A percentile compares a stretch with the other conserved stretches of the same genome.
Conservation (phyloP, 2,888 invertebrate species). For the Isotomurus palustris region DNA sequence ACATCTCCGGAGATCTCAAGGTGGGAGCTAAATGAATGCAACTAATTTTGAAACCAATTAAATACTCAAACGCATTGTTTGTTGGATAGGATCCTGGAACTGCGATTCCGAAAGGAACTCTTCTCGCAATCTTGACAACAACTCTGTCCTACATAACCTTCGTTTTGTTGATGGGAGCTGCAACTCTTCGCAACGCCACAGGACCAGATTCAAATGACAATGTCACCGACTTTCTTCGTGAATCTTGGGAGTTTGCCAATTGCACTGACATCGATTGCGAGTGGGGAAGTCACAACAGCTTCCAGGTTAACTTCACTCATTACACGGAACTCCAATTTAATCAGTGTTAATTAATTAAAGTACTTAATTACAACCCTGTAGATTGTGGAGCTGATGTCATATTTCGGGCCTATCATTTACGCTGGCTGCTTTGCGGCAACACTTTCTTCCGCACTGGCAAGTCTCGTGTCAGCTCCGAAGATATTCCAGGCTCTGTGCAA, state of each 20-base stretch:
- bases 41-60: neutral
- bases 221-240: conserved; percentile 29
- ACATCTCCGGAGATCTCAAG: conserved; percentile 58
- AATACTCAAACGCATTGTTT: neutral
- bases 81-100: conserved; percentile 47
- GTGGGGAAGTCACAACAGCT: conserved; percentile 52
- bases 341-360: neutral
- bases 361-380: conserved; percentile 10
- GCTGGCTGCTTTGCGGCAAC: conserved; percentile 46
- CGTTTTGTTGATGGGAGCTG: conserved; percentile 52
- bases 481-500: conserved; percentile 55
- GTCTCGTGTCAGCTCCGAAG: conserved; percentile 43
- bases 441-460: conserved; percentile 43
- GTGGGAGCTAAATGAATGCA: conserved; percentile 46
- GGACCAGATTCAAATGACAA: conserved; percentile 42
- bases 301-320: conserved; percentile 49
- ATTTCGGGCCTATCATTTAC: conserved; percentile 45
- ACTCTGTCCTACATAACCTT: conserved; percentile 55
- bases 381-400: conserved; percentile 45
- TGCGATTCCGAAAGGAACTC: conserved; percentile 52
- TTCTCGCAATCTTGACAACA: conserved; percentile 56
- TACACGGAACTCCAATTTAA: neutral
- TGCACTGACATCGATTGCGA: conserved; percentile 47
- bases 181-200: conserved; percentile 49
- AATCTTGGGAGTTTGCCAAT: conserved; percentile 24